These are phyloP conservation scores for Sanderia malayensis DNA, from an alignment of 30 jellyfish, hydroid and myxozoan genomes.

Conservation along the genomic window DNA sequence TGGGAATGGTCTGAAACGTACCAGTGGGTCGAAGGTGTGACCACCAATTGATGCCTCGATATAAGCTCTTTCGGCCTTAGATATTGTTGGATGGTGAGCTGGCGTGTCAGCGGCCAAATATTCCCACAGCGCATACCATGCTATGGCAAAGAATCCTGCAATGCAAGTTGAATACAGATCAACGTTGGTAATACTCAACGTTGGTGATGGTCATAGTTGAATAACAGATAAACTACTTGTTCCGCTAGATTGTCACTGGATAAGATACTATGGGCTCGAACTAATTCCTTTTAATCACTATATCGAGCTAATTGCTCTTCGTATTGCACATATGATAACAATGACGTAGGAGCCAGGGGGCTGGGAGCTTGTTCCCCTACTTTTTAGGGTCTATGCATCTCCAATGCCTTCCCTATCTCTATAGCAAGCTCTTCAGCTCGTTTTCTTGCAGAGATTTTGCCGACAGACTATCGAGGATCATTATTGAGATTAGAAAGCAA, in stretches of 20 bases:
- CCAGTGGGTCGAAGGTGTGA: conserved; percentile 85
- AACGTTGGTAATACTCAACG: neutral
- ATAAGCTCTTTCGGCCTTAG: conserved; percentile 31
- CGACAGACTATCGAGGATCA: neutral
- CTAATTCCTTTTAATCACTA: too few species aligned
- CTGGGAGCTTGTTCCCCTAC: too few species aligned
- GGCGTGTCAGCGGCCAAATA: conserved; percentile 77
- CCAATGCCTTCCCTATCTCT: too few species aligned
- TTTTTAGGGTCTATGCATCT: too few species aligned
- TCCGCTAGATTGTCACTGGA: too few species aligned
- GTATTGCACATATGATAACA: too few species aligned
- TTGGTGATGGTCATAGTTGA: conserved; percentile 79
- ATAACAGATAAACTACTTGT: conserved; percentile 73
- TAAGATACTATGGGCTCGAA: too few species aligned
- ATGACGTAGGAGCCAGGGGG: too few species aligned
- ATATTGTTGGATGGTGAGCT: conserved; percentile 76
- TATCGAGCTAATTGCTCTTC: too few species aligned
- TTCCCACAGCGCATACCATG: conserved; percentile 89
- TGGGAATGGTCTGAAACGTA: too few species aligned
- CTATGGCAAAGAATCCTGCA: conserved; percentile 77
- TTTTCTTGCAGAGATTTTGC: neutral
- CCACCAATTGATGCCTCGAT: conserved; percentile 82
- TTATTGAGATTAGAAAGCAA: neutral
- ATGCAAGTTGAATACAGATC: too few species aligned
- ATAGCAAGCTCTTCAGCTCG: too few species aligned